Conservation (phyloP, 2,113 vertebrate genomes). For the Ibidorhyncha struthersii region DNA sequence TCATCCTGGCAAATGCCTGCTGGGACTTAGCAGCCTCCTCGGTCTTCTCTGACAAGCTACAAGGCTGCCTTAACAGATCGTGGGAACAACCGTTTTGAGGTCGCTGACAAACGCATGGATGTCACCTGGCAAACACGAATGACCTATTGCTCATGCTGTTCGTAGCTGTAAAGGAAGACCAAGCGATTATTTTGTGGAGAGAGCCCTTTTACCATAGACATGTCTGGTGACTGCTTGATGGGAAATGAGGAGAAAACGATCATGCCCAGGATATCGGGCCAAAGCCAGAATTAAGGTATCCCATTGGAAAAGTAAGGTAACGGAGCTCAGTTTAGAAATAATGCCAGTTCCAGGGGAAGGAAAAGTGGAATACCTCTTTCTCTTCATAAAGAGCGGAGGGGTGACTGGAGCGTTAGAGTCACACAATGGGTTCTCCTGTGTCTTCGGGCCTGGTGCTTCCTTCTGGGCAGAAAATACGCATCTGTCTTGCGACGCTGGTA, state of each 20-base stretch:
- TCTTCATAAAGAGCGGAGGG: background rate
- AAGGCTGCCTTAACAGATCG: background rate
- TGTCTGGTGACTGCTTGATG: background rate
- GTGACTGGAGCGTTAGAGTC: background rate
- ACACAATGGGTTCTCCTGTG: rapidly evolving
- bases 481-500: rapidly evolving
- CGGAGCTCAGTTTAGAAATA: background rate
- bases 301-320: background rate
- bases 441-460: background rate
- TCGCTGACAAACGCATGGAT: background rate
- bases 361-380: background rate
- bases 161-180: background rate
- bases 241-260: background rate
- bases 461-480: background rate
- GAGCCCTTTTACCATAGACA: background rate
- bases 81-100: rapidly evolving
- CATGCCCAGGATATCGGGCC: background rate
- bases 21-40: background rate
- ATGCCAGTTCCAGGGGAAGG: background rate
- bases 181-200: background rate
- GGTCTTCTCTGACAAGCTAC: background rate
- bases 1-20: background rate
- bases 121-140: rapidly evolving
- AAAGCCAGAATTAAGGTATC: background rate
- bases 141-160: rapidly evolving